phyloP scores from a whole-genome alignment of 2,888 invertebrate genomes.

The Esperia sulphurella region DNA sequence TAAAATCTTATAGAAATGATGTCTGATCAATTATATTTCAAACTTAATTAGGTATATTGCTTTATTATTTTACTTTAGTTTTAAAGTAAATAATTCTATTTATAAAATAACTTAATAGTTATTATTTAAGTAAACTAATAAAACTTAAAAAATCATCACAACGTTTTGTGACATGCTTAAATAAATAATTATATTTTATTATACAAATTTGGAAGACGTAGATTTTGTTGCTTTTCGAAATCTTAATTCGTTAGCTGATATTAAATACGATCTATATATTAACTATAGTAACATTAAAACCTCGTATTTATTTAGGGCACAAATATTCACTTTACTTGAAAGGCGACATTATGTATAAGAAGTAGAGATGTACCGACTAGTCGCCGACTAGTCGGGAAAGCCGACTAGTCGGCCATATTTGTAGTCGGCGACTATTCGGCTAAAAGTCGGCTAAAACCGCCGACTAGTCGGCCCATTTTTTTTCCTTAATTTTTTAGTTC shows the following conservation, averaged over 20 bases:
- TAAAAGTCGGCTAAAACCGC: too few species aligned
- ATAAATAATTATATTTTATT: conserved; percentile 16
- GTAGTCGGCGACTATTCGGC: too few species aligned
- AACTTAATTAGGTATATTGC: background rate
- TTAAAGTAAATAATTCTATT: background rate
- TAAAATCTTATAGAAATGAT: background rate
- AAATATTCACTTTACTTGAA: too few species aligned
- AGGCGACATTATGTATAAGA: too few species aligned
- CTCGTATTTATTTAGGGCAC: conserved; percentile 12
- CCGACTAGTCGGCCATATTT: too few species aligned
- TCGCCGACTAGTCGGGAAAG: too few species aligned
- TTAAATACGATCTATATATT: conserved; percentile 15
- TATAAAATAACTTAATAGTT: background rate
- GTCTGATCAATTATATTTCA: background rate
- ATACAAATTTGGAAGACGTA: conserved; percentile 58
- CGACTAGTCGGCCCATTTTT: too few species aligned
- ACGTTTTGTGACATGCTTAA: conserved; percentile 26
- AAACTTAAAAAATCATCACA: conserved; percentile 14
- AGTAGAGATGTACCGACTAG: too few species aligned
- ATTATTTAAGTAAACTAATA: background rate
- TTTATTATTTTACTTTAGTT: background rate
- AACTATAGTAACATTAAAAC: conserved; percentile 3
- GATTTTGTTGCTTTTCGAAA: conserved; percentile 50
- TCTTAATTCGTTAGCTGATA: conserved; percentile 34
- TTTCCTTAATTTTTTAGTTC: too few species aligned